Evolutionary conservation across 2,113 vertebrate species (phyloP).

Genomic region (Rhinichthys klamathensis): DNA sequence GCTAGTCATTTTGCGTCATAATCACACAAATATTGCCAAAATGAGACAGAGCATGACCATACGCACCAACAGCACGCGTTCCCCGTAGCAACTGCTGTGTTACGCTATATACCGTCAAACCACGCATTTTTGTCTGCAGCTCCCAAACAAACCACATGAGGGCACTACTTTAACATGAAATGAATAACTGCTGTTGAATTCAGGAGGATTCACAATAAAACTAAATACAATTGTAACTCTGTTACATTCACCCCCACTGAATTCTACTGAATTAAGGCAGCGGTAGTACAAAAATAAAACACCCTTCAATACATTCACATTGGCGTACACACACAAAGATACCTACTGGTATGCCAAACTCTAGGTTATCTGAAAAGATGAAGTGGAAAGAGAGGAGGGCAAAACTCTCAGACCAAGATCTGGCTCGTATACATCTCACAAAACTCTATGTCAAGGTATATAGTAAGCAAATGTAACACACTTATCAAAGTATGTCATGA

Average conservation of each 20-base stretch:
- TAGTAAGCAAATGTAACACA: background rate
- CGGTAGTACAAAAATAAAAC: background rate
- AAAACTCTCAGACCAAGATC: constrained; percentile 25
- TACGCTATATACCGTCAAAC: too few relatives aligned
- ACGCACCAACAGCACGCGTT: too few relatives aligned
- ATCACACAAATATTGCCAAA: too few relatives aligned
- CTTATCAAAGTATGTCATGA: background rate
- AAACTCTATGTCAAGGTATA: background rate
- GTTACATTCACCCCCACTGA: background rate
- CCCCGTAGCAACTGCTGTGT: too few relatives aligned
- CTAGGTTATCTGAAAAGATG: constrained; percentile 6
- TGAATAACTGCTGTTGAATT: too few relatives aligned
- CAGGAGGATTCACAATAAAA: too few relatives aligned
- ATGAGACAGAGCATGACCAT: too few relatives aligned
- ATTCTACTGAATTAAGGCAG: background rate
- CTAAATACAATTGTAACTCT: too few relatives aligned
- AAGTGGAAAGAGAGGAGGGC: constrained; percentile 33
- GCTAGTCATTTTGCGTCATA: too few relatives aligned
- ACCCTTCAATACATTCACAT: background rate
- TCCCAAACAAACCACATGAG: too few relatives aligned
- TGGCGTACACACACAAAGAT: background rate
- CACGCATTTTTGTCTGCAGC: too few relatives aligned
- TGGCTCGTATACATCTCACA: constrained; percentile 24
- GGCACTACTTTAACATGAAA: too few relatives aligned
- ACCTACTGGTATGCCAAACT: background rate